These are phyloP conservation scores for Scaptomyza caliginosa DNA, from an alignment of 2,888 invertebrate species.

Conservation along the genomic window DNA sequence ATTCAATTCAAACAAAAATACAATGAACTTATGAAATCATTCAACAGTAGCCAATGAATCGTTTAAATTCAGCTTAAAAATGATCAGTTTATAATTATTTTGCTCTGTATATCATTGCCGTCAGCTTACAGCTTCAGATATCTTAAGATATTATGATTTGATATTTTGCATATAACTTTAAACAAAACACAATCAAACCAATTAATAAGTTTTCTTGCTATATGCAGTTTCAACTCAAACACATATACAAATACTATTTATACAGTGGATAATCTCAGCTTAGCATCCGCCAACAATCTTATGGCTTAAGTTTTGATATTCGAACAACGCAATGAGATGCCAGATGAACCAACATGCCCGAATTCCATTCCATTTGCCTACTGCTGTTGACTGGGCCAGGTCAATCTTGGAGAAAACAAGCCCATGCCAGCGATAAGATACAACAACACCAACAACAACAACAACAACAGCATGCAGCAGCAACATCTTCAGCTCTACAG, in stretches of 20 bases:
- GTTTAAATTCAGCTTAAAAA: neutral
- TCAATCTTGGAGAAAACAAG: conserved; percentile 59
- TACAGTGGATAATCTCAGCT: conserved; percentile 41
- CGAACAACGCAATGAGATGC: conserved; percentile 38
- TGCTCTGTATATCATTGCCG: neutral
- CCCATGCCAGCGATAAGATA: conserved; percentile 69
- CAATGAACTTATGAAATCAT: conserved; percentile 9
- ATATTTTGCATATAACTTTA: too few species aligned
- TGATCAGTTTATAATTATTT: neutral
- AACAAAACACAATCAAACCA: neutral
- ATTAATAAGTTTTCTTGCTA: neutral
- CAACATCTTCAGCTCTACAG: conserved; percentile 48
- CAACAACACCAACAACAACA: conserved; percentile 34
- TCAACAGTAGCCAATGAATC: conserved; percentile 33
- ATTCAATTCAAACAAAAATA: conserved; percentile 60
- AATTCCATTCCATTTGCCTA: conserved; percentile 61
- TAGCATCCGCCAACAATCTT: conserved; percentile 26
- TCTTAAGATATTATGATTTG: too few species aligned
- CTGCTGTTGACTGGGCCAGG: conserved; percentile 45
- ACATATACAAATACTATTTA: conserved; percentile 17
- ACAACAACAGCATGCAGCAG: conserved; percentile 33
- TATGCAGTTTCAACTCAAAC: neutral
- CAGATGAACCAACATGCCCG: conserved; percentile 34
- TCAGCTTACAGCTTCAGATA: too few species aligned
- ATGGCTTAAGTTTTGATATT: conserved; percentile 39